Evolutionary conservation across 2,888 invertebrate genomes (phyloP).

Genomic region (Cancer borealis): DNA sequence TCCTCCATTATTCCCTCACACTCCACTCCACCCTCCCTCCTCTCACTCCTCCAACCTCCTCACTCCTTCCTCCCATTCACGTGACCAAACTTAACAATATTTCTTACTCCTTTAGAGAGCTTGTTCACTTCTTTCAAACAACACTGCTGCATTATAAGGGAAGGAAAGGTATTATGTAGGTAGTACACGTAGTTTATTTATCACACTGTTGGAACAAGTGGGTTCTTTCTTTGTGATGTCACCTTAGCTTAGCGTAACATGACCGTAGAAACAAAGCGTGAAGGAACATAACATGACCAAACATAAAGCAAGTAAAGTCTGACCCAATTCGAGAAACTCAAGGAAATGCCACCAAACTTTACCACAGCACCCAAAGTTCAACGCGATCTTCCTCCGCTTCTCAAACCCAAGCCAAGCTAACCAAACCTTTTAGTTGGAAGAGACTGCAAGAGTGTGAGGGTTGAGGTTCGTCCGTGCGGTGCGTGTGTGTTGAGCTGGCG

Average conservation of each 20-base stretch:
- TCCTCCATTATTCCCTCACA: too few species aligned
- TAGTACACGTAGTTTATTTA: background rate
- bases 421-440: constrained; percentile 26
- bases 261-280: background rate
- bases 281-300: background rate
- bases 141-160: background rate
- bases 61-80: background rate
- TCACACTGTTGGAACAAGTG: background rate
- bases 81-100: background rate
- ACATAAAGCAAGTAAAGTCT: background rate
- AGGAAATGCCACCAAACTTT: background rate
- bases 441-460: constrained; percentile 24
- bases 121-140: background rate
- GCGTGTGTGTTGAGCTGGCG: constrained; percentile 40
- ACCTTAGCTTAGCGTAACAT: background rate
- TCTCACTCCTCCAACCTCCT: background rate
- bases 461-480: background rate
- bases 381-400: background rate
- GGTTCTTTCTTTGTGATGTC: background rate
- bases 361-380: background rate
- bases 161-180: background rate
- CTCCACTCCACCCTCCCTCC: too few species aligned
- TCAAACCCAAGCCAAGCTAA: background rate
- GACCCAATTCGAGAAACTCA: background rate
- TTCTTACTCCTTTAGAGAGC: background rate